Percentiles rank a stretch among this genome's conserved stretches.
phyloP scores from a whole-genome alignment of 2,888 invertebrate species.

The Adelognathus sp. region DNA sequence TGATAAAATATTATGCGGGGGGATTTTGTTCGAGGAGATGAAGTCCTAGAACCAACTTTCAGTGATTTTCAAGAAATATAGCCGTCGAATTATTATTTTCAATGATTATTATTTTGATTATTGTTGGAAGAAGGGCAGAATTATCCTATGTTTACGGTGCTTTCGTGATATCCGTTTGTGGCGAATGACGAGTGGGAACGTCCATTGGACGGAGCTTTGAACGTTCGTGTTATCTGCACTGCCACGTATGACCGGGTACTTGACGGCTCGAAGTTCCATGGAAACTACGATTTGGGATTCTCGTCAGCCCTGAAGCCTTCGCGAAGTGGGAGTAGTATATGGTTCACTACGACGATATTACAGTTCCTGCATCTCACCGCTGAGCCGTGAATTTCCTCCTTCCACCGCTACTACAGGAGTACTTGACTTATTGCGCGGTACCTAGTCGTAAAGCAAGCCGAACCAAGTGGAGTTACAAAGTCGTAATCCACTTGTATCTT shows the following conservation, averaged over 20 bases:
- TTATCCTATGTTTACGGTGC: background rate
- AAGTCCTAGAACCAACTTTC: too few species aligned
- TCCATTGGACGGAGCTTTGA: background rate
- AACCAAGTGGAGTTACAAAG: slow-evolving; percentile 42
- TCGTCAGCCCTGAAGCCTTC: slow-evolving; percentile 5
- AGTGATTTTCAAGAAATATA: too few species aligned
- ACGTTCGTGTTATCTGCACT: background rate
- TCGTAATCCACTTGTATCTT: slow-evolving; percentile 36
- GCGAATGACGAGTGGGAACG: background rate
- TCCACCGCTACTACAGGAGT: background rate
- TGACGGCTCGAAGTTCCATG: background rate
- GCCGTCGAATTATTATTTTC: too few species aligned
- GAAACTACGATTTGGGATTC: background rate
- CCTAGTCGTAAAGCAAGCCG: slow-evolving; percentile 18
- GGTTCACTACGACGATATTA: slow-evolving; percentile 4
- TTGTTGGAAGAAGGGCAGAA: background rate
- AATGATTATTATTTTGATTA: too few species aligned
- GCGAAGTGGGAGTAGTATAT: background rate
- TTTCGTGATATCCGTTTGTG: background rate
- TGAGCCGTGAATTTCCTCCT: background rate
- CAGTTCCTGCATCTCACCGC: background rate
- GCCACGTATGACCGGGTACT: background rate
- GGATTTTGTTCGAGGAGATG: too few species aligned
- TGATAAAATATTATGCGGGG: too few species aligned
- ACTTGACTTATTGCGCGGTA: background rate